These are phyloP conservation scores for Zoanthus sansibaricus DNA, from an alignment of 92 coral and sea anemone species.

Conservation along the genomic window DNA sequence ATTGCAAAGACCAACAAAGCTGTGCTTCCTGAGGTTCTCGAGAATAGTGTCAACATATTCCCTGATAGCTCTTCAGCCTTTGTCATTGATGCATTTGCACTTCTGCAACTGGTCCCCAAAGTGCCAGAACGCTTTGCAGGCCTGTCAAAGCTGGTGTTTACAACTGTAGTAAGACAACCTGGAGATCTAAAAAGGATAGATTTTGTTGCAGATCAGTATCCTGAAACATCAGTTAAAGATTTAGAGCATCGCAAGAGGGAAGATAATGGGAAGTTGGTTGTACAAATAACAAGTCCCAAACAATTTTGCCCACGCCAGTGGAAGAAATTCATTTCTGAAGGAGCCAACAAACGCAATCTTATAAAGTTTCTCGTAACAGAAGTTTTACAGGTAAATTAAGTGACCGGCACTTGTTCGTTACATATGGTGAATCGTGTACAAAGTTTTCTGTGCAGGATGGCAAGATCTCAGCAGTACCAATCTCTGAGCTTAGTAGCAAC, in stretches of 20 bases:
- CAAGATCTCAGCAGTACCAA: conserved; percentile 50
- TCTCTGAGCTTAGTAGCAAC: conserved; percentile 38
- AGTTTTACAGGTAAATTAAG: background rate
- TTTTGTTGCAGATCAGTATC: conserved; percentile 74
- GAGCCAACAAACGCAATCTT: conserved; percentile 54
- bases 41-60: conserved; percentile 49
- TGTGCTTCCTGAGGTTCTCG: conserved; percentile 56
- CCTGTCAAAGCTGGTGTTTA: conserved; percentile 55
- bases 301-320: conserved; percentile 74
- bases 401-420: conserved; percentile 2
- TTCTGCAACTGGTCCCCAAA: conserved; percentile 59
- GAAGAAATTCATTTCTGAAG: conserved; percentile 67
- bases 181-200: conserved; percentile 56
- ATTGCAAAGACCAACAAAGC: conserved; percentile 69
- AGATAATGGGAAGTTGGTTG: conserved; percentile 43
- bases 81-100: conserved; percentile 74
- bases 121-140: conserved; percentile 57
- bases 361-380: background rate
- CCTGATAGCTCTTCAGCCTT: conserved; percentile 58
- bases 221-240: conserved; percentile 64
- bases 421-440: conserved; percentile 18
- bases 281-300: conserved; percentile 61
- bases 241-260: conserved; percentile 60
- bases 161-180: conserved; percentile 38
- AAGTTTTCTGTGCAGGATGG: conserved; percentile 36